Conservation (phyloP, 2,797 vertebrate species). For the Macropodus opercularis region DNA sequence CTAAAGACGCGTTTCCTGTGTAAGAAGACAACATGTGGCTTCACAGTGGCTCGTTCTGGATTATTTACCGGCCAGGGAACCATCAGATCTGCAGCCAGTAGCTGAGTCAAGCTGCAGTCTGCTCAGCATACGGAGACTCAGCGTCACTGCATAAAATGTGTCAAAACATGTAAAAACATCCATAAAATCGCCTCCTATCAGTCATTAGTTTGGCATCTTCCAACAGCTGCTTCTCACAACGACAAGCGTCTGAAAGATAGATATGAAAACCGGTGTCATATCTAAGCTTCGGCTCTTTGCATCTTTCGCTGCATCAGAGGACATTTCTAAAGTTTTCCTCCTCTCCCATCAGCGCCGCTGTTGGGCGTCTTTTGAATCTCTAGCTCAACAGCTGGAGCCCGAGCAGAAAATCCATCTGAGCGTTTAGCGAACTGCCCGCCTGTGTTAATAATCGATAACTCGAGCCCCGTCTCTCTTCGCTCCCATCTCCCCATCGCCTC, state of each 20-base stretch:
- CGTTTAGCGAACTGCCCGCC: no score
- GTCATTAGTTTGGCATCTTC: background rate
- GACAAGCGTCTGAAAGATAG: background rate
- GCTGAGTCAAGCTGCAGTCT: background rate
- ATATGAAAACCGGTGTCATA: no score
- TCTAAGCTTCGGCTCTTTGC: no score
- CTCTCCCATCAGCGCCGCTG: background rate
- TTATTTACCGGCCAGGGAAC: background rate
- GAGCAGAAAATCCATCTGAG: background rate
- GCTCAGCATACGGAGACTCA: background rate
- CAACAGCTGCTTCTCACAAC: background rate
- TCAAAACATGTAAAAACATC: background rate
- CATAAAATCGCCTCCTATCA: background rate
- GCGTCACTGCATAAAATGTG: background rate
- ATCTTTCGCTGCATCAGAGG: background rate
- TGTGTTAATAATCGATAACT: slow-evolving; percentile 13
- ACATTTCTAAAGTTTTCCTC: background rate
- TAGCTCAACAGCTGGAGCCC: background rate
- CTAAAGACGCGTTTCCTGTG: no score
- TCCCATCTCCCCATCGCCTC: background rate
- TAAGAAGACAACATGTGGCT: no score
- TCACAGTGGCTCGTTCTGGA: background rate
- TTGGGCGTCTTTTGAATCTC: no score
- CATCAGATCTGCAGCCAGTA: background rate
- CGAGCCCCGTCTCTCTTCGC: background rate